phyloP scores from a whole-genome alignment of 23 tunicate species.

The Halocynthia aurantium region DNA sequence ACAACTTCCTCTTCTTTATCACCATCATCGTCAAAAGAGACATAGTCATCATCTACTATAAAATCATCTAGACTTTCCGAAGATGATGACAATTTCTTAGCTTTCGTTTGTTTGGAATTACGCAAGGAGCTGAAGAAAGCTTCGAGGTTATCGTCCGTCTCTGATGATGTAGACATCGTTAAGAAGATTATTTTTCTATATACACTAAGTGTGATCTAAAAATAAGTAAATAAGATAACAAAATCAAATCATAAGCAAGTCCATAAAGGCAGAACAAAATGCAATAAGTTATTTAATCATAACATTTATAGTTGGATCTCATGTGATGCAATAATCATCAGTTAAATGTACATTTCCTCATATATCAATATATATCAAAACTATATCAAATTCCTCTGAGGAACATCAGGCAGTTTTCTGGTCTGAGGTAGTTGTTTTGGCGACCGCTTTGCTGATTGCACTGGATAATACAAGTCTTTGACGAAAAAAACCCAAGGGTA shows the following conservation, averaged over 20 bases:
- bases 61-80: slow-evolving; percentile 21
- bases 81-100: background rate
- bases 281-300: no score
- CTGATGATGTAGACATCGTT: slow-evolving; percentile 8
- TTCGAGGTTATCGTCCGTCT: slow-evolving; percentile 1
- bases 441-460: slow-evolving; percentile 61
- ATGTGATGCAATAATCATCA: background rate
- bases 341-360: background rate
- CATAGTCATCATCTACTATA: slow-evolving; percentile 14
- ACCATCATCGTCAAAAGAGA: slow-evolving; percentile 13
- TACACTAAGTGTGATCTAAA: no score
- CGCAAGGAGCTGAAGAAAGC: slow-evolving; percentile 10
- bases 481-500: slow-evolving; percentile 75
- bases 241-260: no score
- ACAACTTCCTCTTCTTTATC: slow-evolving; percentile 4
- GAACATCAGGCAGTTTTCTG: background rate
- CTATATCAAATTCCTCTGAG: background rate
- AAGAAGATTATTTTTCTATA: no score
- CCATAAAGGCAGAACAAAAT: no score
- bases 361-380: background rate
- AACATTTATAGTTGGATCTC: no score
- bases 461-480: slow-evolving; percentile 51
- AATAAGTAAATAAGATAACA: no score
- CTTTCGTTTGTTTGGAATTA: no score
- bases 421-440: slow-evolving; percentile 2